Base-by-base conservation (phyloP, 2,113 vertebrate species). In the Larimichthys polyactis region DNA sequence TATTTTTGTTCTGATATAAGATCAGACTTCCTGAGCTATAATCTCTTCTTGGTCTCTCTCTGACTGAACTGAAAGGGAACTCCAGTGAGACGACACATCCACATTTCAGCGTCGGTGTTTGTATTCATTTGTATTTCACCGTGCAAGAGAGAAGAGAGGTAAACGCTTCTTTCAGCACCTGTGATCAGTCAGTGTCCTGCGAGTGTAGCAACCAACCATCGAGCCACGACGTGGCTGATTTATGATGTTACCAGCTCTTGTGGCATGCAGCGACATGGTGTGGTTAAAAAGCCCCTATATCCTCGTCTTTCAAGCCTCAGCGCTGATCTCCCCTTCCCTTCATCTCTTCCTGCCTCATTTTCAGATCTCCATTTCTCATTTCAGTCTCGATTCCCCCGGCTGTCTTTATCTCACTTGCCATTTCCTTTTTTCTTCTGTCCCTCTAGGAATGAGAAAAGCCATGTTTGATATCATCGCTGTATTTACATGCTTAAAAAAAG, bases 231-330 rank as follows among this genome's bases (percentile, higher is more conserved):
- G 0, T 3, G 32, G 66, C 70, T 86, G 84, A 84, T 91, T 84
- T 85, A 81, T 85, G 70, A 82, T 16, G 66, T 52, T 5, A 32
- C 62, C 44, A 78, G 68, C 84, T 81, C 80, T 75, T 54, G 71
- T 90, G 86, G 82, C 89, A 55, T 80, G 91, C 89, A 71, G 81
- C 79, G 82, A 87, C 93, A 91, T 29, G 90, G 89, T 32, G 75
- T 51, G 87, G 75, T 81, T 79, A 58, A 69, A 87, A 82, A 81
- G 79, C 67, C 71, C 78, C 82, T 20, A 62, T 65, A 59, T 87
- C 54, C 27, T 78, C 10, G 22, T 86, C 83, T 67, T 32, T 87
- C 68, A 55, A 22, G 68, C 73, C 72, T 86, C 73, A 0, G 36
- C 44, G 71, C 60, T 82, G 57, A 36, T 81, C 63, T 78, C 24